phyloP scores from a whole-genome alignment of 2,113 vertebrate species.

The Microcebus jonahi region DNA sequence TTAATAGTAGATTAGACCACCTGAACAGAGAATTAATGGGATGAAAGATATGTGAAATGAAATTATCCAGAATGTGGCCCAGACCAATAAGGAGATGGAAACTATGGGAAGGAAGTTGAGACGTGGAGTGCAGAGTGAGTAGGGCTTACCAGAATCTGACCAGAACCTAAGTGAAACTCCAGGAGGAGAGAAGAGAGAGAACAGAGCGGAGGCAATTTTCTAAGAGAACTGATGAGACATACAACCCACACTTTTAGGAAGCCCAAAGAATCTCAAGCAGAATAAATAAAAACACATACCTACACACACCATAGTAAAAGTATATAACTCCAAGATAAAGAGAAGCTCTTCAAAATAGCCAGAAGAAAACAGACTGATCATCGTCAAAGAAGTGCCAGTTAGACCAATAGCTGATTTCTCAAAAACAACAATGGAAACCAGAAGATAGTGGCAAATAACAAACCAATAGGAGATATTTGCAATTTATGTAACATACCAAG shows the following conservation, averaged over 20 bases:
- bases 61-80: neutral
- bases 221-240: neutral
- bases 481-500: neutral
- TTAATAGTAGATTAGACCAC: neutral
- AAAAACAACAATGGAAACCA: neutral
- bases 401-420: neutral
- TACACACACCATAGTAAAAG: neutral
- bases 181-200: neutral
- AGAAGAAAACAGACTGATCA: neutral
- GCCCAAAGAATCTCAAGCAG: neutral
- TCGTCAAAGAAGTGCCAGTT: neutral
- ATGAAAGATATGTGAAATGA: neutral
- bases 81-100: neutral
- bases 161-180: neutral
- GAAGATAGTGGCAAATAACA: neutral
- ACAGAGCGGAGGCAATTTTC: neutral
- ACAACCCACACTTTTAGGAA: neutral
- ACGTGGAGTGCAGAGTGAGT: neutral
- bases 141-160: neutral
- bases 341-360: neutral
- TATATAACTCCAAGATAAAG: neutral
- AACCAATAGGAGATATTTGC: slow-evolving; percentile 13
- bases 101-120: neutral
- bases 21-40: neutral
- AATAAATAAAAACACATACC: neutral